Evolutionary conservation across 1,140 invertebrate species (phyloP), one percentile per base, ranked within the genome.

Genomic region (Procambarus clarkii): DNA sequence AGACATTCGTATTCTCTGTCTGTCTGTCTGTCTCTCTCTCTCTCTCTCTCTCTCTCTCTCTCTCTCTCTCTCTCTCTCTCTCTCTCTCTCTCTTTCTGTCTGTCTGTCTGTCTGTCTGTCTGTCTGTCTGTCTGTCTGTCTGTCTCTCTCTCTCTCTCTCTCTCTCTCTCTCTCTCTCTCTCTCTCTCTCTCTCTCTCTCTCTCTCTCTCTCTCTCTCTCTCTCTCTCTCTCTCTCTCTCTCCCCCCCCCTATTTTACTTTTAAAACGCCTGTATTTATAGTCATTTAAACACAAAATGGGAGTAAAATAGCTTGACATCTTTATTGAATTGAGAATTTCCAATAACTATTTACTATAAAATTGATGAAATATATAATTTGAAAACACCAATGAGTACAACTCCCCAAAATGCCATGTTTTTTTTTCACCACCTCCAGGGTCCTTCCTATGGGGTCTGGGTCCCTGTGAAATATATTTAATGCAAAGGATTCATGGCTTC

Each of bases 51-150:
- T 76, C 21, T 76, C 21, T 8, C 5, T 76, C 78, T 13, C 78
- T 80, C 78, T 78, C 76, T 78, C 15, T 78, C 76, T 78, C 15
- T 78, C 76, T 78, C 8, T 78, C 76, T 78, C 15, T 78, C 76
- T 78, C 15, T 78, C 15, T 78, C 9, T 78, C 76, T 78, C 15
- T n/a, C n/a, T n/a, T n/a, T n/a, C n/a, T n/a, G n/a, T n/a, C n/a
- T n/a, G n/a, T n/a, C n/a, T n/a, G n/a, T 78, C 76, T 78, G 15
- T 78, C 15, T 78, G 15, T 78, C 76, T 78, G 15, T 78, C 76
- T 78, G 15, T 78, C 76, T 78, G 15, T 78, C 15, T 78, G 76
- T 78, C 9, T 78, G 15, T 78, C 15, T 78, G 15, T 78, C 15
- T 78, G 76, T 78, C 34, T 78, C 34, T 78, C 15, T 44, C 34